phyloP scores from a whole-genome alignment of 2,888 invertebrate species.

The Luperina testacea region DNA sequence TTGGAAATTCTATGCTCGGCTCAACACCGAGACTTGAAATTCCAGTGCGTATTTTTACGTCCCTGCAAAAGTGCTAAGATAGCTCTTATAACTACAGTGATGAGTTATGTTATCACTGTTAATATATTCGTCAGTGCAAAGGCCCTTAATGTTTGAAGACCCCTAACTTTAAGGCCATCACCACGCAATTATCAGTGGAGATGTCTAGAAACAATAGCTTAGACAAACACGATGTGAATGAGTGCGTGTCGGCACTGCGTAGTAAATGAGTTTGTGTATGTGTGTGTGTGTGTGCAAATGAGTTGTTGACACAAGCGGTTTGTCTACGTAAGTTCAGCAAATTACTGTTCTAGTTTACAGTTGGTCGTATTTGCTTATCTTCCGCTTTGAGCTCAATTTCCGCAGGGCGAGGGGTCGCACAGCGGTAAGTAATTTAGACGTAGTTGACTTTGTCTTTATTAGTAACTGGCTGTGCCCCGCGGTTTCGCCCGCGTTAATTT shows the following conservation, averaged over 20 bases:
- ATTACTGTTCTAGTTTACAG: conserved; percentile 58
- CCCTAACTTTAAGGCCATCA: conserved; percentile 24
- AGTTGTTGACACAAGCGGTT: conserved; percentile 53
- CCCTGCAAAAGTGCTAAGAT: not conserved
- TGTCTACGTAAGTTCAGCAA: conserved; percentile 54
- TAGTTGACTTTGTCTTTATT: conserved; percentile 17
- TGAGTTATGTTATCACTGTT: not conserved
- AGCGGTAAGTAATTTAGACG: conserved; percentile 19
- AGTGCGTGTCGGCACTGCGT: conserved; percentile 7
- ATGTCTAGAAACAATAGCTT: conserved; percentile 7
- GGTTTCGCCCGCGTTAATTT: too few species aligned
- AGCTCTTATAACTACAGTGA: not conserved
- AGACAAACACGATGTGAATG: conserved; percentile 19
- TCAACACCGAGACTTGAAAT: not conserved
- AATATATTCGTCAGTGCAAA: not conserved
- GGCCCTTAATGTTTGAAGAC: not conserved
- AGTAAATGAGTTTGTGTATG: not conserved
- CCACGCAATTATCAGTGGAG: conserved; percentile 15
- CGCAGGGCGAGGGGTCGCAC: not conserved
- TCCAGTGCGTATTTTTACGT: not conserved
- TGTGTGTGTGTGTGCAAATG: conserved; percentile 50
- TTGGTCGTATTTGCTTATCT: conserved; percentile 53
- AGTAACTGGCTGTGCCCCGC: too few species aligned
- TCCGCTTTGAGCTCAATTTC: conserved; percentile 38
- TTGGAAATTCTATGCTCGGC: not conserved